Percentiles rank a stretch among this genome's conserved stretches.
Conservation (phyloP, 1,140 invertebrate species). For the Zophobas atratus region DNA sequence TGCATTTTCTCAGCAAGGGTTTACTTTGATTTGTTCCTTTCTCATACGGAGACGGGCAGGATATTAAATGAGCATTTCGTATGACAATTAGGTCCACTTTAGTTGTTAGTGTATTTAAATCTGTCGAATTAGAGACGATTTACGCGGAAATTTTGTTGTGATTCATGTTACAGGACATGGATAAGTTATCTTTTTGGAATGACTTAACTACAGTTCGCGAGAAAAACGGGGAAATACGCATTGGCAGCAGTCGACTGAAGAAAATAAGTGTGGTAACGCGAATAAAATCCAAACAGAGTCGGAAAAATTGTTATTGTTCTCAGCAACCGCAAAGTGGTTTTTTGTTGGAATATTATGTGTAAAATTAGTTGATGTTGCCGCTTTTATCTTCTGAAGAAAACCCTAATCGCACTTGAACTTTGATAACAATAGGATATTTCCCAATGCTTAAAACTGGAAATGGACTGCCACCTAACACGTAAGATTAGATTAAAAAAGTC, state of each 20-base stretch:
- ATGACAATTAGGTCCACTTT: slow-evolving; percentile 31
- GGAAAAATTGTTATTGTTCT: too few relatives aligned
- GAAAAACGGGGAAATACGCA: slow-evolving; percentile 17
- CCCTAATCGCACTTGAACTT: not conserved
- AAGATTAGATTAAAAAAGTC: too few relatives aligned
- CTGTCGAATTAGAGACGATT: slow-evolving; percentile 26
- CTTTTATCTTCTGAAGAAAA: not conserved
- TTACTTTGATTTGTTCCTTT: slow-evolving; percentile 62
- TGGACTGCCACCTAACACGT: too few relatives aligned
- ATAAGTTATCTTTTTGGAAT: slow-evolving; percentile 7
- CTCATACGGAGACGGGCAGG: slow-evolving; percentile 60
- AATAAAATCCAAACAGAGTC: too few relatives aligned
- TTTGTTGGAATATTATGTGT: too few relatives aligned
- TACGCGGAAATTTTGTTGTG: slow-evolving; percentile 16
- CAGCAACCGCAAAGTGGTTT: too few relatives aligned
- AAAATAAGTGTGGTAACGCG: not conserved
- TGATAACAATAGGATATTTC: not conserved
- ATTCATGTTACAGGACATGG: slow-evolving; percentile 33
- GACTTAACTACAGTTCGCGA: not conserved
- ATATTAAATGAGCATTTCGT: slow-evolving; percentile 56
- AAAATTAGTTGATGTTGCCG: not conserved
- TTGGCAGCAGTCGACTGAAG: not conserved
- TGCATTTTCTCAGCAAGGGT: slow-evolving; percentile 62
- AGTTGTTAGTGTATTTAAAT: slow-evolving; percentile 34
- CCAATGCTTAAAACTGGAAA: too few relatives aligned